These are phyloP conservation scores for Picathartes gymnocephalus DNA, from an alignment of 2,113 vertebrate species.

Conservation along the genomic window DNA sequence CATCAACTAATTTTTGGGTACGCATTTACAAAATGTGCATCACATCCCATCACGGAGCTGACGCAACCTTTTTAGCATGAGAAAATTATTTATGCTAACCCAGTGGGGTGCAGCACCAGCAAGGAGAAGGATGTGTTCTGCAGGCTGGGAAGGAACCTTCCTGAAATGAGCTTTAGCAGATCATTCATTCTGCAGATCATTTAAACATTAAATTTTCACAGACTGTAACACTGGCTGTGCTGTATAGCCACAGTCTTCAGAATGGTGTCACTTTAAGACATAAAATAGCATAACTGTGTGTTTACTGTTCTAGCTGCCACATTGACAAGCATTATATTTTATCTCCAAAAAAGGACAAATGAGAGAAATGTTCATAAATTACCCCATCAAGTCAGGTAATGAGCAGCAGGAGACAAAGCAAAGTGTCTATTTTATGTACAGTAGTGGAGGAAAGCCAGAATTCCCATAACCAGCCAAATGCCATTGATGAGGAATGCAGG, in stretches of 20 bases:
- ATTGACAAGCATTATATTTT: not conserved
- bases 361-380: not conserved
- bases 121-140: not conserved
- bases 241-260: not conserved
- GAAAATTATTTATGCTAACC: not conserved
- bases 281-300: not conserved
- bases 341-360: not conserved
- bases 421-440: not conserved
- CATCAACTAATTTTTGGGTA: not conserved
- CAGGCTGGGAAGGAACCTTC: not conserved
- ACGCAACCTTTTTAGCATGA: not conserved
- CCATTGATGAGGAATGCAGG: not conserved
- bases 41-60: not conserved
- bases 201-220: not conserved
- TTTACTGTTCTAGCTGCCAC: not conserved
- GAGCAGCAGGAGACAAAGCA: not conserved
- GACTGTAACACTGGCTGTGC: not conserved
- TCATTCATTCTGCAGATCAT: not conserved
- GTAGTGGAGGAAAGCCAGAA: not conserved
- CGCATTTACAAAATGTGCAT: not conserved
- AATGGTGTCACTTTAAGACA: not conserved
- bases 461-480: not conserved
- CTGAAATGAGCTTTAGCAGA: not conserved
- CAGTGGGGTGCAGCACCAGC: not conserved
- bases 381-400: not conserved